Evolutionary conservation across 2,888 invertebrate species (phyloP).

Genomic region (Micropterix aruncella): DNA sequence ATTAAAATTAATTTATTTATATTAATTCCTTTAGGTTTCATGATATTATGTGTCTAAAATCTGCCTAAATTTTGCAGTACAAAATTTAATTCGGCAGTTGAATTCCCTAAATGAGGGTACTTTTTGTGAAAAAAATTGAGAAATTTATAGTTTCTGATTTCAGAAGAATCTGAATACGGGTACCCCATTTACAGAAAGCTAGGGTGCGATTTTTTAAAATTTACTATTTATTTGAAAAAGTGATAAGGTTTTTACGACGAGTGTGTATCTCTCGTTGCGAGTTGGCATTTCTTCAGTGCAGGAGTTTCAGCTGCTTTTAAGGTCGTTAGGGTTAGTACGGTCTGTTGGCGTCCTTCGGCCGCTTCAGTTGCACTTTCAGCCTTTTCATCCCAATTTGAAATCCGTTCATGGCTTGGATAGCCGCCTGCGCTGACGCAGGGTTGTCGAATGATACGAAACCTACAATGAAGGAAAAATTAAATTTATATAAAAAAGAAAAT

Average conservation of each 20-base stretch:
- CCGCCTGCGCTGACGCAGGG: slow-evolving; percentile 93
- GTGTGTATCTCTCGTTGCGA: no score
- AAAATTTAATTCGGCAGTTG: slow-evolving; percentile 11
- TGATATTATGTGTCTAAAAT: slow-evolving; percentile 12
- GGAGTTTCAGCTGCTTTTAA: neutral
- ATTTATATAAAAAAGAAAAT: slow-evolving; percentile 3
- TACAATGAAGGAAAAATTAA: no score
- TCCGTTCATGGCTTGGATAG: slow-evolving; percentile 99
- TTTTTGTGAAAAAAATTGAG: no score
- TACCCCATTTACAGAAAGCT: no score
- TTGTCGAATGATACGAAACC: slow-evolving; percentile 99
- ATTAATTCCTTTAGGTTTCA: slow-evolving; percentile 12
- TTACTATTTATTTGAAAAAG: no score
- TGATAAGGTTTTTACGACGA: no score
- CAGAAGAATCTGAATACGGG: no score
- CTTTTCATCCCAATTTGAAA: slow-evolving; percentile 99
- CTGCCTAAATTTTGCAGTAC: slow-evolving; percentile 11
- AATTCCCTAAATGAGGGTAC: no score
- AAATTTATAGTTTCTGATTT: no score
- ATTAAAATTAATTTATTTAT: slow-evolving; percentile 12
- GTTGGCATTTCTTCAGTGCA: no score
- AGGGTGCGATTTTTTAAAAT: no score
- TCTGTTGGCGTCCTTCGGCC: slow-evolving; percentile 96
- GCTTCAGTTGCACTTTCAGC: slow-evolving; percentile 97
- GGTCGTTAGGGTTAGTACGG: slow-evolving; percentile 81